Percentiles rank a stretch among this genome's conserved stretches.
Conservation (phyloP, 2,888 invertebrate species). For the Drosophila flavopinicola region DNA sequence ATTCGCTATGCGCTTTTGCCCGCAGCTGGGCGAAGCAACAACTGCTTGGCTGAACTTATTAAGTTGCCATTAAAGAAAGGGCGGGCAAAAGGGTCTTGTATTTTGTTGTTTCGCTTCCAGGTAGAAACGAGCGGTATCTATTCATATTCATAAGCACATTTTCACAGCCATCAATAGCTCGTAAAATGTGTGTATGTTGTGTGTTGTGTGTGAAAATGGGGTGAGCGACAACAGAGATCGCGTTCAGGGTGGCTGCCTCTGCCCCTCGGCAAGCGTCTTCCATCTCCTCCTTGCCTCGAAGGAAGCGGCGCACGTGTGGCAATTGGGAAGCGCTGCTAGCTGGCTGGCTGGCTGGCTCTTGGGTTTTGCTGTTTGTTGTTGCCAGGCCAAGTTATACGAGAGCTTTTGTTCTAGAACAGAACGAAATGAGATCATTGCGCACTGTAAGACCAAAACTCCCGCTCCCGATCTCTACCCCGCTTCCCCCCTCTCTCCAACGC, state of each 20-base stretch:
- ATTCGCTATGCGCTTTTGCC: slow-evolving; percentile 69
- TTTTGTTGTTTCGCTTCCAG: no score
- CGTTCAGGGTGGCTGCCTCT: slow-evolving; percentile 65
- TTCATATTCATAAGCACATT: slow-evolving; percentile 77
- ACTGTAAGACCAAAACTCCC: slow-evolving; percentile 20
- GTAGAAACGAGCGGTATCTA: slow-evolving; percentile 50
- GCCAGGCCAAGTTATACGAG: slow-evolving; percentile 32
- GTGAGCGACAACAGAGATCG: slow-evolving; percentile 29
- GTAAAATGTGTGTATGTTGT: slow-evolving; percentile 76
- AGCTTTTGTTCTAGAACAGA: slow-evolving; percentile 44
- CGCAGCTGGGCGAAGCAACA: slow-evolving; percentile 9
- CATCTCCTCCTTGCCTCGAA: slow-evolving; percentile 7
- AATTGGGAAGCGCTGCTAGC: slow-evolving; percentile 4
- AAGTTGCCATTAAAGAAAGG: slow-evolving; percentile 55
- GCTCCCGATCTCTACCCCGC: background rate
- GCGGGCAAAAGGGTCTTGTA: slow-evolving; percentile 12
- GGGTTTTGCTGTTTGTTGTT: slow-evolving; percentile 18
- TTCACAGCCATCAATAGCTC: slow-evolving; percentile 77
- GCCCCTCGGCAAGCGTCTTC: background rate
- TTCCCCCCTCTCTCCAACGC: background rate
- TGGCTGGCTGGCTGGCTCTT: background rate
- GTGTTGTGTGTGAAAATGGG: slow-evolving; percentile 74
- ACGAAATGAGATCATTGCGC: slow-evolving; percentile 57
- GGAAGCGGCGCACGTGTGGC: slow-evolving; percentile 48
- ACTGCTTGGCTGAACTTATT: slow-evolving; percentile 39